Percentiles rank a stretch among this genome's conserved stretches.
These are phyloP conservation scores for Junco hyemalis DNA, from an alignment of 2,113 vertebrate species.

Conservation along the genomic window DNA sequence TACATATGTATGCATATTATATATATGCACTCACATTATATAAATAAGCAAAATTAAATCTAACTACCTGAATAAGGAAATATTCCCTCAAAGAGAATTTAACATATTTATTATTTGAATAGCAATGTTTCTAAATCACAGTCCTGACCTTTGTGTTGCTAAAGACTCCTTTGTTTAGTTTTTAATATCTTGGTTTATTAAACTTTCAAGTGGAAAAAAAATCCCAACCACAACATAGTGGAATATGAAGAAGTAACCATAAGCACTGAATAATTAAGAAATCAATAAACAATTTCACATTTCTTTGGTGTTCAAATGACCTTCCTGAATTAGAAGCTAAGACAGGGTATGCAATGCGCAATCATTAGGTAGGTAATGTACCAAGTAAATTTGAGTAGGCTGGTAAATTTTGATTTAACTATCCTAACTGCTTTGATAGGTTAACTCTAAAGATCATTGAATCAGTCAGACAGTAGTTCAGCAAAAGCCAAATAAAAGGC, in stretches of 20 bases:
- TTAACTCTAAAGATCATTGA: constrained; percentile 33
- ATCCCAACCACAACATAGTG: background rate
- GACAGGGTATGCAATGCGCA: background rate
- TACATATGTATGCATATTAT: background rate
- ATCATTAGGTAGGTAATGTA: constrained; percentile 36
- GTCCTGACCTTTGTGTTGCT: background rate
- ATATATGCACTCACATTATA: background rate
- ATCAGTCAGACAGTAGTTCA: background rate
- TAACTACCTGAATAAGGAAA: background rate
- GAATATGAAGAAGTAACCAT: background rate
- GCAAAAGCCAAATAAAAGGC: background rate
- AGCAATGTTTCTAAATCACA: background rate
- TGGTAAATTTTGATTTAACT: constrained; percentile 47
- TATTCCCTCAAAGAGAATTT: background rate
- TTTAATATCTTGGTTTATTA: constrained; percentile 15
- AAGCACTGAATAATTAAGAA: constrained; percentile 52
- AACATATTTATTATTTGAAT: background rate
- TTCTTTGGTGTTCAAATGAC: constrained; percentile 39
- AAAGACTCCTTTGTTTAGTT: background rate
- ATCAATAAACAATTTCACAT: constrained; percentile 56
- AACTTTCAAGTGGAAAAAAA: background rate
- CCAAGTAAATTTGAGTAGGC: constrained; percentile 33
- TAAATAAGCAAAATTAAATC: background rate
- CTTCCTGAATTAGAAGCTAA: constrained; percentile 22
- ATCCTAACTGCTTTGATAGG: constrained; percentile 1